Conservation (phyloP, 37 sponge, comb jelly and placozoan genomes). For the Aplysina aerophoba region DNA sequence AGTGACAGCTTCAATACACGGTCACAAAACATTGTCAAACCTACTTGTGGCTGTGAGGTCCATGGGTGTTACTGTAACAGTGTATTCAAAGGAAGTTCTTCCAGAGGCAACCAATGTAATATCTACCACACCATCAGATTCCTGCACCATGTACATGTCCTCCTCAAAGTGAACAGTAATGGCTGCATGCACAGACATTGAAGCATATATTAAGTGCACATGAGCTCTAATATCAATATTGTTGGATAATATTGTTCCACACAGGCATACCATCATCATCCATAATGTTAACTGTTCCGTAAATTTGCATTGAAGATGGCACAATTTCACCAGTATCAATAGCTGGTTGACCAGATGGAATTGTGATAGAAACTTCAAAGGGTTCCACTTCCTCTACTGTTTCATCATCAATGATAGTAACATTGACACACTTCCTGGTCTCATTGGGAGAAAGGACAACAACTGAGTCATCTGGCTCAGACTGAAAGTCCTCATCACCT, state of each 20-base stretch:
- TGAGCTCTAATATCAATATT: too few species aligned
- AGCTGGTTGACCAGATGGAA: constrained; percentile 10
- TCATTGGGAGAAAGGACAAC: neutral
- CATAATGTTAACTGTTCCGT: constrained; percentile 3
- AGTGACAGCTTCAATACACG: too few species aligned
- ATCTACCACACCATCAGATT: neutral
- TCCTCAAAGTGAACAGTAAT: constrained; percentile 1
- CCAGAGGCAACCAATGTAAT: constrained; percentile 5
- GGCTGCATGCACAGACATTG: neutral
- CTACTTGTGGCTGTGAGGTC: constrained; percentile 11
- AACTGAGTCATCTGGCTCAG: too few species aligned
- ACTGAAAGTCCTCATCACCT: too few species aligned
- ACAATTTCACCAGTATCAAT: neutral
- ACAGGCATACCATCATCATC: constrained; percentile 17
- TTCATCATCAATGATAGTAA: constrained; percentile 3
- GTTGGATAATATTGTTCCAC: too few species aligned
- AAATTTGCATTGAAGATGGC: neutral
- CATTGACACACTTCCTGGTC: neutral
- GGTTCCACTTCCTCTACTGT: constrained; percentile 2
- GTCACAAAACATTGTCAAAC: too few species aligned
- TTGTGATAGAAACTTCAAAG: neutral
- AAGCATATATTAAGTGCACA: neutral
- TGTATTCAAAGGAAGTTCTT: neutral
- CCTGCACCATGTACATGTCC: constrained; percentile 14
- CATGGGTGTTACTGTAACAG: neutral